Evolutionary conservation across 2,113 vertebrate genomes (phyloP).

Genomic region (Parus major): DNA sequence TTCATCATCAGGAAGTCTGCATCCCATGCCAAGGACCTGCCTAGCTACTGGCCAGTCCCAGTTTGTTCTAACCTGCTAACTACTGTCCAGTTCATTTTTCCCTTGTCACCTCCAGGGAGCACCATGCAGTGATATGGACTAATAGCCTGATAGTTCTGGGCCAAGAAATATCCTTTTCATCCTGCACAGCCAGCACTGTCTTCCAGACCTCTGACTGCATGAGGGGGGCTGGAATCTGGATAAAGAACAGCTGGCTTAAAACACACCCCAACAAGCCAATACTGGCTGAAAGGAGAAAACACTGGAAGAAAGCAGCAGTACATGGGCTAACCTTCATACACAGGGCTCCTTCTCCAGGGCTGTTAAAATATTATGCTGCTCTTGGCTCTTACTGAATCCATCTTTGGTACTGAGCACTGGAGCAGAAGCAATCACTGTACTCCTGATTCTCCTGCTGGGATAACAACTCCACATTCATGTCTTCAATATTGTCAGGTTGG

Average conservation of each 20-base stretch:
- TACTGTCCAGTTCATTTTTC: conserved; percentile 26
- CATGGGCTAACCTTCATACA: neutral
- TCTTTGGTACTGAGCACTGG: neutral
- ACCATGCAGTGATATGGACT: neutral
- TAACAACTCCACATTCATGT: neutral
- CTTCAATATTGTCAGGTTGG: neutral
- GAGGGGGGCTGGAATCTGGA: conserved; percentile 47
- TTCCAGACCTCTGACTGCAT: conserved; percentile 52
- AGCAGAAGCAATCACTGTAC: neutral
- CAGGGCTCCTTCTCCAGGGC: neutral
- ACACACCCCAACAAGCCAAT: neutral
- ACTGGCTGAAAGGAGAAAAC: conserved; percentile 9
- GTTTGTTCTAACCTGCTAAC: neutral
- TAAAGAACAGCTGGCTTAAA: conserved; percentile 50
- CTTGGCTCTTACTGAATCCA: neutral
- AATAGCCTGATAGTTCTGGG: neutral
- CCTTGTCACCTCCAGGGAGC: neutral
- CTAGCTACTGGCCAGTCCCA: neutral
- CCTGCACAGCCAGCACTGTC: conserved; percentile 10
- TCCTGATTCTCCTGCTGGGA: neutral
- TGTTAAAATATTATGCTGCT: neutral
- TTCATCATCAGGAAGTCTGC: neutral
- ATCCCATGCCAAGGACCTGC: neutral
- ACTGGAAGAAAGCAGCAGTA: neutral
- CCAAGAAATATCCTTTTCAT: conserved; percentile 48